Evolutionary conservation across 2,113 vertebrate species (phyloP).

Genomic region (Malurus elegans): DNA sequence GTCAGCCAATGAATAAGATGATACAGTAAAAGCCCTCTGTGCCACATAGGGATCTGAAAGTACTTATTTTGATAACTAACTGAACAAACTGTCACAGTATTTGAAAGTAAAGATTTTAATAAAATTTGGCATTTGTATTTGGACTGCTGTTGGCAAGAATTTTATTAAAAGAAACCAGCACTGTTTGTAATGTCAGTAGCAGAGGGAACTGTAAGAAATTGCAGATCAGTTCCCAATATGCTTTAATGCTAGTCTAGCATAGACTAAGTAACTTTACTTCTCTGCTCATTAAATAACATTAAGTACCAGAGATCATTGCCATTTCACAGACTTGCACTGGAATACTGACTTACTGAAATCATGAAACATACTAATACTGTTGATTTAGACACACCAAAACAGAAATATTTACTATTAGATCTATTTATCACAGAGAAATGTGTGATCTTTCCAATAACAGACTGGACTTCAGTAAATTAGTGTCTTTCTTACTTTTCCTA

Average conservation of each 20-base stretch:
- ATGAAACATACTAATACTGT: not conserved
- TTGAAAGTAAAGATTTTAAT: constrained; percentile 28
- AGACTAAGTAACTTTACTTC: not conserved
- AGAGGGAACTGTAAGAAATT: not conserved
- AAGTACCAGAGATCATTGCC: not conserved
- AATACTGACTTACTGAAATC: not conserved
- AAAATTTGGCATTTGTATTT: constrained; percentile 10
- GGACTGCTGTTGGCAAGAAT: not conserved
- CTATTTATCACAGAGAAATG: not conserved
- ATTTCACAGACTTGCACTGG: not conserved
- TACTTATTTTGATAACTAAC: not conserved
- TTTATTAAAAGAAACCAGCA: not conserved
- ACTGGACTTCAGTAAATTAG: not conserved
- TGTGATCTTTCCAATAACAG: not conserved
- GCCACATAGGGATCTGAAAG: not conserved
- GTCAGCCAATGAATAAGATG: not conserved
- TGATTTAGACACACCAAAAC: not conserved
- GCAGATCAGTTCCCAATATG: not conserved
- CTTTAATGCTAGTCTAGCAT: not conserved
- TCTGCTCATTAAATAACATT: not conserved
- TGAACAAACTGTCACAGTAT: not conserved
- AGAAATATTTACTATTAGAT: not conserved
- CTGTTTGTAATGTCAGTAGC: not conserved
- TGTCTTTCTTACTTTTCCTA: not conserved
- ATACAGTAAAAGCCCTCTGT: not conserved